phyloP scores from a whole-genome alignment of 2,113 vertebrate genomes.

The Cyanoderma ruficeps region DNA sequence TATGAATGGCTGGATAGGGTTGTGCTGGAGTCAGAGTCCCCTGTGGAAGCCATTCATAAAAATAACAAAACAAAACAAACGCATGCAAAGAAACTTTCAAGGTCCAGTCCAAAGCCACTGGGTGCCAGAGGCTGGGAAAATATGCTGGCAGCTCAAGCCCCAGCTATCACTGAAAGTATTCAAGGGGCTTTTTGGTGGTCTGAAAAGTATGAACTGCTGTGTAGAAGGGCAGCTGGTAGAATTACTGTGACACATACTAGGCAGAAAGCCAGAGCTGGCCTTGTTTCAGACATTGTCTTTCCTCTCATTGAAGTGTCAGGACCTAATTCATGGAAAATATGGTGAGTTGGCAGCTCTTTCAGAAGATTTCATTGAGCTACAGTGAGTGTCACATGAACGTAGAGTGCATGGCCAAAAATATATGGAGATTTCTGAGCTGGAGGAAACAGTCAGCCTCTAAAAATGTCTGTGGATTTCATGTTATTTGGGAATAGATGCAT shows the following conservation, averaged over 20 bases:
- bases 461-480: constrained; percentile 60
- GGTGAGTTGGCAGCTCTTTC: constrained; percentile 81
- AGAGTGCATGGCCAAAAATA: constrained; percentile 59
- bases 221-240: constrained; percentile 78
- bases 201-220: constrained; percentile 77
- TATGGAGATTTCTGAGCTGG: constrained; percentile 58
- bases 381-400: constrained; percentile 75
- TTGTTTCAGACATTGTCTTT: constrained; percentile 85
- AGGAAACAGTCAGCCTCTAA: constrained; percentile 60
- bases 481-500: constrained; percentile 51
- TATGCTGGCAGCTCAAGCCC: constrained; percentile 57
- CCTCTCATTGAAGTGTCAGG: constrained; percentile 84
- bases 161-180: constrained; percentile 70
- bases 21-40: constrained; percentile 62
- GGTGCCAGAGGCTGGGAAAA: constrained; percentile 80
- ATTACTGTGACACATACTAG: constrained; percentile 81
- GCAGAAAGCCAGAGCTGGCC: constrained; percentile 80
- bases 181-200: constrained; percentile 79
- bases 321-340: constrained; percentile 86
- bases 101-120: constrained; percentile 69
- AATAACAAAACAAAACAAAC: constrained; percentile 77
- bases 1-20: constrained; percentile 76
- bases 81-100: constrained; percentile 49
- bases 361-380: constrained; percentile 79
- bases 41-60: constrained; percentile 81